A percentile compares a stretch with the other conserved stretches of the same genome.
These are phyloP conservation scores for Brachypalpus laphriformis DNA, from an alignment of 2,888 invertebrate species.

Conservation along the genomic window DNA sequence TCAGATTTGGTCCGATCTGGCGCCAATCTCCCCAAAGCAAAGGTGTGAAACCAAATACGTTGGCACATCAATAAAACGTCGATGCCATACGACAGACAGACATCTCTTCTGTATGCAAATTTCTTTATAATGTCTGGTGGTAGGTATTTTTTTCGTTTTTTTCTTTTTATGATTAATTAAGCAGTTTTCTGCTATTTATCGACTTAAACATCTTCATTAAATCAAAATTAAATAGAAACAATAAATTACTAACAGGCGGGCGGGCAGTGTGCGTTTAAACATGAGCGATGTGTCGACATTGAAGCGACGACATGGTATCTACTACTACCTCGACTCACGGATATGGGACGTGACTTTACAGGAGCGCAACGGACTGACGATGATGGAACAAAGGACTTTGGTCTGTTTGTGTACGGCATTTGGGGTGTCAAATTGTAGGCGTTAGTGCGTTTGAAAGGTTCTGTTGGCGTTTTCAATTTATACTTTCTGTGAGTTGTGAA, in stretches of 20 bases:
- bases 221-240: constrained; percentile 36
- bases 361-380: background rate
- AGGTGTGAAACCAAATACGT: constrained; percentile 57
- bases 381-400: background rate
- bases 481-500: background rate
- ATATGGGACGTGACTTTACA: constrained; percentile 22
- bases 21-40: constrained; percentile 39
- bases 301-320: constrained; percentile 8
- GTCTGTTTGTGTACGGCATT: background rate
- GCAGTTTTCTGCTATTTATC: constrained; percentile 58
- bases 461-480: constrained; percentile 8
- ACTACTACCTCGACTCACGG: too few relatives aligned
- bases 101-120: constrained; percentile 49
- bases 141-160: background rate
- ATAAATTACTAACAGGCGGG: constrained; percentile 20
- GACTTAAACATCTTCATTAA: constrained; percentile 54
- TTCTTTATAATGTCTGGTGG: background rate
- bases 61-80: constrained; percentile 37
- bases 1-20: constrained; percentile 46
- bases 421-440: constrained; percentile 34
- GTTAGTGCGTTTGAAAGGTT: constrained; percentile 11
- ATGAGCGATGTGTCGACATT: constrained; percentile 17
- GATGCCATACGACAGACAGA: background rate
- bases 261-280: background rate
- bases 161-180: constrained; percentile 51